A percentile compares a stretch with the other conserved stretches of the same genome.
Evolutionary conservation across 2,113 vertebrate genomes (phyloP).

Genomic region (Panurus biarmicus): DNA sequence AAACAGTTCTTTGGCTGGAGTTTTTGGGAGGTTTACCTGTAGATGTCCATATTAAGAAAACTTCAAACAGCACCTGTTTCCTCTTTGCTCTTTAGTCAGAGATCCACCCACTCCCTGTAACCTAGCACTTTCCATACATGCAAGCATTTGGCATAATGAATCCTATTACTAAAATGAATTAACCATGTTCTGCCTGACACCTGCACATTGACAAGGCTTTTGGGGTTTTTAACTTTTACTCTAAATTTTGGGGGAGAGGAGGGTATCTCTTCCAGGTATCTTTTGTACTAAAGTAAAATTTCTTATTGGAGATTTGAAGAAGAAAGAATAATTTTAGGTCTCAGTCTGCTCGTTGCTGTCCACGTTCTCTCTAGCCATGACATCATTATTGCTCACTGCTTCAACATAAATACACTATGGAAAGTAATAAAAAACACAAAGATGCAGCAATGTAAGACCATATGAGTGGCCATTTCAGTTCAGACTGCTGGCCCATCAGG

Average conservation of each 20-base stretch:
- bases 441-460: background rate
- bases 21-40: background rate
- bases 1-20: background rate
- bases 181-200: background rate
- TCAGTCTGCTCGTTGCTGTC: background rate
- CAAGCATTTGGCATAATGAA: background rate
- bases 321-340: background rate
- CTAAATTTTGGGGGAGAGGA: background rate
- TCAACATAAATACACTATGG: background rate
- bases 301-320: background rate
- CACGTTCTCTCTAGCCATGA: background rate
- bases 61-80: background rate
- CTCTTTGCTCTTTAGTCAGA: background rate
- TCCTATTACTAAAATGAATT: background rate
- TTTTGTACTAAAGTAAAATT: background rate
- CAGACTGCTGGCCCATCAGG: background rate
- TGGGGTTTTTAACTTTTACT: background rate
- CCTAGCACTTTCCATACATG: background rate
- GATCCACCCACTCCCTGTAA: background rate
- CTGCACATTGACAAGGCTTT: background rate
- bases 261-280: background rate
- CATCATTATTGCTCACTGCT: background rate
- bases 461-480: background rate
- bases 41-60: background rate
- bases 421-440: background rate